Conservation (phyloP, 2,113 vertebrate genomes). For the Scolopax mira region DNA sequence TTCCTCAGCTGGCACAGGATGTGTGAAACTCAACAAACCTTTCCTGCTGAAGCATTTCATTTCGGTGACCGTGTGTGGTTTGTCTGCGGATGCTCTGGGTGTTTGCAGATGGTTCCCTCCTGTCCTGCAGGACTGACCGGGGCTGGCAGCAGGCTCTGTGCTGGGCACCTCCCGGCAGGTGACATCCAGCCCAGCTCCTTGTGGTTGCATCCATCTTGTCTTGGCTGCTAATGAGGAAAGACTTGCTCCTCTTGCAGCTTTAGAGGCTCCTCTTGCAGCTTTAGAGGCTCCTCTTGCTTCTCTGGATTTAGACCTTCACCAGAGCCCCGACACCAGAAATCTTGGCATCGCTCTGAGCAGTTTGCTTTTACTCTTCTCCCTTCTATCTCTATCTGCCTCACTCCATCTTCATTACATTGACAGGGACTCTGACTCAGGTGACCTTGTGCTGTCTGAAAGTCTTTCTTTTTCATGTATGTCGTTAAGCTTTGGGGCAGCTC, state of each 20-base stretch:
- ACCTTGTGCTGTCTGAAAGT: neutral
- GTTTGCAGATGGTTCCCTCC: neutral
- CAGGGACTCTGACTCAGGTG: neutral
- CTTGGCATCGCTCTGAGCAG: neutral
- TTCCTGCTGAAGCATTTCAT: neutral
- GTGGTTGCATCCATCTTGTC: neutral
- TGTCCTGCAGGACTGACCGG: neutral
- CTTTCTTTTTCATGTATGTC: neutral
- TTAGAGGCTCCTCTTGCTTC: neutral
- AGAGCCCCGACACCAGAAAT: neutral
- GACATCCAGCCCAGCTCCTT: neutral
- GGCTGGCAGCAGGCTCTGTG: neutral
- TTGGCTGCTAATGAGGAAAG: neutral
- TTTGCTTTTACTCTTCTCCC: neutral
- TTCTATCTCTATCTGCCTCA: neutral
- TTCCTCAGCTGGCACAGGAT: neutral
- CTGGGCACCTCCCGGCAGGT: neutral
- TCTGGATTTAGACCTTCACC: neutral
- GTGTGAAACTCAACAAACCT: neutral
- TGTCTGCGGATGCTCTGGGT: too few species aligned
- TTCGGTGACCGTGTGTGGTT: accelerated
- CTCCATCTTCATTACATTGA: neutral
- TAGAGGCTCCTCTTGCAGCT: neutral
- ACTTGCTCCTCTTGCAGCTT: neutral
- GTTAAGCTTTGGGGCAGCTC: neutral